phyloP scores from a whole-genome alignment of 1,140 invertebrate genomes.

The Calephelis virginiensis region DNA sequence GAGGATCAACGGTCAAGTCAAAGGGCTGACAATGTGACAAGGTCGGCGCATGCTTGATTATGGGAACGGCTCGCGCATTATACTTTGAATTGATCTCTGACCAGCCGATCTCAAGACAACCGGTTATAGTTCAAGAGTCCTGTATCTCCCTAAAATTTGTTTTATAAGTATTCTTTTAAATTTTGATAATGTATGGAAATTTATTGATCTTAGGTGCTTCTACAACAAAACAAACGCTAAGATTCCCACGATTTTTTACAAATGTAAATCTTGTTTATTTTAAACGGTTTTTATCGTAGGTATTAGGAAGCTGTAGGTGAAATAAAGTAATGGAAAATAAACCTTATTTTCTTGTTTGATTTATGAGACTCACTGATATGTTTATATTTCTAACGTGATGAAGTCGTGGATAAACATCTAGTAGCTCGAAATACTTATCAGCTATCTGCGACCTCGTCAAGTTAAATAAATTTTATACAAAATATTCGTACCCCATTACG shows the following conservation, averaged over 20 bases:
- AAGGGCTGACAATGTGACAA: constrained; percentile 41
- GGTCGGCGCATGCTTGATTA: constrained; percentile 48
- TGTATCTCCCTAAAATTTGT: constrained; percentile 37
- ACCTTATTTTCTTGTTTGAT: too few species aligned
- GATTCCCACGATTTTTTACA: constrained; percentile 27
- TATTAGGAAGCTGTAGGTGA: too few species aligned
- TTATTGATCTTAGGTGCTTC: constrained; percentile 27
- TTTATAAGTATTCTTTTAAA: constrained; percentile 47
- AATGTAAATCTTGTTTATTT: not conserved
- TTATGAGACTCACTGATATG: too few species aligned
- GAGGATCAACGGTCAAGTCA: constrained; percentile 59
- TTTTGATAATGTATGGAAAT: constrained; percentile 54
- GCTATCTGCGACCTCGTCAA: too few species aligned
- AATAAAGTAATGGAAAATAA: too few species aligned
- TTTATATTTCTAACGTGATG: too few species aligned
- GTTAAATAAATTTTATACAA: too few species aligned
- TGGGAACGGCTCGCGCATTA: constrained; percentile 46
- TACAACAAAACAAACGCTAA: not conserved
- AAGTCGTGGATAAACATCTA: too few species aligned
- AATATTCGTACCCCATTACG: too few species aligned
- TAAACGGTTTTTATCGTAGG: not conserved
- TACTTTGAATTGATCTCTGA: constrained; percentile 53
- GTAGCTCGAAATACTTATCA: too few species aligned
- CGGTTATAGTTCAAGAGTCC: constrained; percentile 38
- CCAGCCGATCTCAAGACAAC: constrained; percentile 49